A percentile compares a stretch with the other conserved stretches of the same genome.
Conservation (phyloP, 1,140 invertebrate genomes). For the Tribolium castaneum region DNA sequence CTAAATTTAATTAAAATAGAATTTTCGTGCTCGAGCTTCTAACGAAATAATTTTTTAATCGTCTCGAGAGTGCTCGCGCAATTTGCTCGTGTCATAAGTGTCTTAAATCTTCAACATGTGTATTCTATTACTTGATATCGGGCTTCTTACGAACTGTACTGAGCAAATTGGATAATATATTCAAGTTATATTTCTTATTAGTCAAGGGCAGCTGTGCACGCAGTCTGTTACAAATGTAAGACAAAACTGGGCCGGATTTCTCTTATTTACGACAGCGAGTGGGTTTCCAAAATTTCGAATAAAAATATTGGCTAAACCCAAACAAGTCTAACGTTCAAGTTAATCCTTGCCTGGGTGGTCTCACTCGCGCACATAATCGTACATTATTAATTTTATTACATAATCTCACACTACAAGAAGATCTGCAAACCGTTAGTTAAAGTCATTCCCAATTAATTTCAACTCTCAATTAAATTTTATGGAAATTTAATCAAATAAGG, state of each 20-base stretch:
- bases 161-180: constrained; percentile 60
- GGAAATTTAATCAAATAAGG: background rate
- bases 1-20: constrained; percentile 39
- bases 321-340: background rate
- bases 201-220: constrained; percentile 61
- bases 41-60: constrained; percentile 30
- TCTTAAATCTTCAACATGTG: constrained; percentile 39
- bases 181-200: constrained; percentile 63
- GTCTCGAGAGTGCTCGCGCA: background rate
- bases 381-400: constrained; percentile 19
- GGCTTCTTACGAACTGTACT: constrained; percentile 26
- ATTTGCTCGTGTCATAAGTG: constrained; percentile 18
- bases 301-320: background rate
- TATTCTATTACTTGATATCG: constrained; percentile 37
- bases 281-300: background rate
- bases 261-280: background rate
- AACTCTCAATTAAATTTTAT: constrained; percentile 3
- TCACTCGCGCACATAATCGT: background rate
- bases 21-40: background rate
- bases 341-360: constrained; percentile 12
- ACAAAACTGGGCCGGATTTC: constrained; percentile 5
- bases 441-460: constrained; percentile 4
- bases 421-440: background rate
- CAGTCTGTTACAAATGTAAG: constrained; percentile 49
- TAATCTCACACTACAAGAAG: constrained; percentile 10